These are phyloP conservation scores for Calameuta filiformis DNA, from an alignment of 2,888 invertebrate genomes.

Conservation along the genomic window DNA sequence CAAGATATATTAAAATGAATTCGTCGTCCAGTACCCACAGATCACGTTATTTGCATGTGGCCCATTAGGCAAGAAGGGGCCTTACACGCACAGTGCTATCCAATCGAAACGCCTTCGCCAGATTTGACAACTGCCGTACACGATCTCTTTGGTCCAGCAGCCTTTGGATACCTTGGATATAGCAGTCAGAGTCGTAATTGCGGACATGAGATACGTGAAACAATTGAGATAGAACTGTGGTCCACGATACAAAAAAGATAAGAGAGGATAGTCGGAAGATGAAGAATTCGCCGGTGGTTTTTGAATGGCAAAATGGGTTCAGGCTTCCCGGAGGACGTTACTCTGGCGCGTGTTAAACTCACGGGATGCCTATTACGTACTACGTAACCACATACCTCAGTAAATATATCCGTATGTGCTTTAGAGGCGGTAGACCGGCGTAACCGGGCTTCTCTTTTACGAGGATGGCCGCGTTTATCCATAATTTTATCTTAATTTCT, in stretches of 20 bases:
- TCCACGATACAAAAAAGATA: too few species aligned
- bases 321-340: not conserved
- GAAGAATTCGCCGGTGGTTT: too few species aligned
- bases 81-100: too few species aligned
- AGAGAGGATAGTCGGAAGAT: too few species aligned
- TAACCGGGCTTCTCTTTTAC: slow-evolving; percentile 30
- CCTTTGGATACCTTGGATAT: slow-evolving; percentile 30
- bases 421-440: slow-evolving; percentile 3
- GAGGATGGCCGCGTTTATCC: slow-evolving; percentile 39
- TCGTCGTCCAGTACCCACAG: slow-evolving; percentile 29
- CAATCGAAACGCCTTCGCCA: too few species aligned
- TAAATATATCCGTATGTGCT: too few species aligned
- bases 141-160: slow-evolving; percentile 30
- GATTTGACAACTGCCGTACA: slow-evolving; percentile 43
- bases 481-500: slow-evolving; percentile 45
- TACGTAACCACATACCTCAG: not conserved
- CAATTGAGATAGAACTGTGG: too few species aligned
- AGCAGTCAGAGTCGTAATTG: too few species aligned
- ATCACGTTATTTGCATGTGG: slow-evolving; percentile 34
- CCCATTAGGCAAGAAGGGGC: slow-evolving; percentile 36
- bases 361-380: not conserved
- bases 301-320: too few species aligned
- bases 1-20: slow-evolving; percentile 44
- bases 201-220: too few species aligned
- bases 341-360: not conserved